Percentiles rank a stretch among this genome's conserved stretches.
These are phyloP conservation scores for Labrus mixtus DNA, from an alignment of 2,113 vertebrate genomes.

Conservation along the genomic window DNA sequence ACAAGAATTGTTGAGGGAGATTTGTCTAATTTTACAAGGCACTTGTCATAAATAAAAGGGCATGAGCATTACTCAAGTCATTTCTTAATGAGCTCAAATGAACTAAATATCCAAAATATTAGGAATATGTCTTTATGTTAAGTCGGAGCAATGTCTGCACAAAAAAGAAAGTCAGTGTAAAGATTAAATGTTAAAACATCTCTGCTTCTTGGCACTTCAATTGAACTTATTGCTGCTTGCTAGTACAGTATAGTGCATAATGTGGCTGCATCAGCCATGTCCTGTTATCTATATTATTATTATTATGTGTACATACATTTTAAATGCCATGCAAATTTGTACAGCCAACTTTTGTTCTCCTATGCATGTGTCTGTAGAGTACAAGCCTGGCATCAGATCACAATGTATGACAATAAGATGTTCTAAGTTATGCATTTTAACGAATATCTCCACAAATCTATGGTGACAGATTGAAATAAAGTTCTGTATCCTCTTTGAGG, in stretches of 20 bases:
- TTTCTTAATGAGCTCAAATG: not conserved
- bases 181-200: not conserved
- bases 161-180: not conserved
- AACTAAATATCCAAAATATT: slow-evolving; percentile 9
- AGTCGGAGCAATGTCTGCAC: not conserved
- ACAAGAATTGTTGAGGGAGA: not conserved
- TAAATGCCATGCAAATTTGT: slow-evolving; percentile 6
- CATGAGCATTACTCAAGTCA: not conserved
- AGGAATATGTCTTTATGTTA: not conserved
- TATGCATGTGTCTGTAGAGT: not conserved
- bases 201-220: not conserved
- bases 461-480: not conserved
- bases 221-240: not conserved
- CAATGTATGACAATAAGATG: not conserved
- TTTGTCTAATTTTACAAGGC: slow-evolving; percentile 6
- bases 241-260: slow-evolving; percentile 2
- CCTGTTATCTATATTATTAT: not conserved
- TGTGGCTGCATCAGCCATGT: not conserved
- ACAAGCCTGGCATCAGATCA: not conserved
- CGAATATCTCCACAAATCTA: not conserved
- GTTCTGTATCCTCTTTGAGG: not conserved
- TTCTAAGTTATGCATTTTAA: not conserved
- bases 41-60: not conserved
- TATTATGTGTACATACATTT: not conserved
- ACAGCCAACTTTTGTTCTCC: not conserved